phyloP scores from a whole-genome alignment of 2,113 vertebrate species.

The Petromus typicus region DNA sequence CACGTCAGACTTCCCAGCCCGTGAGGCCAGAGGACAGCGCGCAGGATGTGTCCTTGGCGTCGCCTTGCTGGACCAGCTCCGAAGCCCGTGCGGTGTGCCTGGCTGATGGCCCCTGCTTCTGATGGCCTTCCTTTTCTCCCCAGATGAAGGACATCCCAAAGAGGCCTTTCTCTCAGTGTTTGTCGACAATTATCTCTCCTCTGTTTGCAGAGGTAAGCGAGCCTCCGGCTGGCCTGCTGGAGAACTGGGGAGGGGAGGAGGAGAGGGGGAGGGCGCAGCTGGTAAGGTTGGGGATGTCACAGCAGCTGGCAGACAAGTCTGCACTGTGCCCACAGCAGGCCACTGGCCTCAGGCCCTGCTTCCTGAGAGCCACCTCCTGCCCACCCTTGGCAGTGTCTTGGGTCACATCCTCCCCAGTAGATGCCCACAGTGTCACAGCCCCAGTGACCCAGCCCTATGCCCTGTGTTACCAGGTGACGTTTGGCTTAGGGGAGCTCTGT shows the following conservation, averaged over 20 bases:
- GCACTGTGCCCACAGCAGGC: rapidly evolving
- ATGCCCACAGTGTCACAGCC: rapidly evolving
- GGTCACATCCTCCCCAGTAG: background rate
- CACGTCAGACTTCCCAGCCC: no score
- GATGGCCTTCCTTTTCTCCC: constrained; percentile 53
- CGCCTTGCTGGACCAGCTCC: background rate
- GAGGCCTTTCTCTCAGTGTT: constrained; percentile 94
- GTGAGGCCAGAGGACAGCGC: background rate
- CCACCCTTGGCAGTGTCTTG: rapidly evolving
- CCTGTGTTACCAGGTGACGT: rapidly evolving
- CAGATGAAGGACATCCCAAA: constrained; percentile 91
- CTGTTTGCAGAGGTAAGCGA: constrained; percentile 95
- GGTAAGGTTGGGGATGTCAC: background rate
- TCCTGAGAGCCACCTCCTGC: rapidly evolving
- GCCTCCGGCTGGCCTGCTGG: background rate
- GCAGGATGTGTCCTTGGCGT: background rate
- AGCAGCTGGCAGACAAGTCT: rapidly evolving
- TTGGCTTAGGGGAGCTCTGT: background rate
- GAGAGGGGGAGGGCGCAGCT: background rate
- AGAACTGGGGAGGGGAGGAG: rapidly evolving
- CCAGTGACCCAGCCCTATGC: background rate
- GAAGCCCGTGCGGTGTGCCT: background rate
- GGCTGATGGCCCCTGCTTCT: background rate
- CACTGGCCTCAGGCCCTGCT: rapidly evolving
- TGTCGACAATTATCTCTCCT: constrained; percentile 95